Base-by-base conservation (phyloP, 1,140 invertebrate genomes). In the Oncopodura yosiiana region DNA sequence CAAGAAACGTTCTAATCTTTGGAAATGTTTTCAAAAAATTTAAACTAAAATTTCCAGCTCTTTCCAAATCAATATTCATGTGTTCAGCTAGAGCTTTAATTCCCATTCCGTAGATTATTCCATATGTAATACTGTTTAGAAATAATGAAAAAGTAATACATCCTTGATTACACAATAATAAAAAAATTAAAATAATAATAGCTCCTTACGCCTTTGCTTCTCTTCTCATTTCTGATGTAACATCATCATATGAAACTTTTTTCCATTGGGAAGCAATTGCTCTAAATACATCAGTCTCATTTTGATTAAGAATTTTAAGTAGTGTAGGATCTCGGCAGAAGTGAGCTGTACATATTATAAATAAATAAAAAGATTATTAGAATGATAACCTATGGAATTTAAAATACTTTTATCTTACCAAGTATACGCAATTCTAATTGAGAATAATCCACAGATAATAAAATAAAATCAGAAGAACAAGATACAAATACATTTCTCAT, bases 31-130 rank as follows among this genome's bases (percentile, higher is more conserved):
- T 73, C 71, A 89, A 85, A 69, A 99, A 99, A 3, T 78, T 77
- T 52, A 84, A 80, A 62, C 87, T 81, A 69, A 95, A 86, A 30
- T 78, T 70, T 3, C 74, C 73, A 0, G 94, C 93, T 66, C 94
- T 85, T 42, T 80, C 71, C 69, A 89, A 84, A 3, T 77, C 75
- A n/a, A 94, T 78, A 49, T 80, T 79, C 18, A 98, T 71, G 49
- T 83, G 79, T 54, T 92, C 83, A 0, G 83, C 78, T n/a, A 99
- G 73, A 1, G 86, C 78, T 66, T 82, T 87, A 12, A 79, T 74
- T 11, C 94, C 90, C 80, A 97, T 97, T n/a, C 94, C 94, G 70
- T 98, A 98, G 43, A 99, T 84, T 61, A 99, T 91, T 8, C 90
- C 94, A 73, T 98, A 99, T 65, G 90, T 94, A 14, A 98, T 78